A percentile compares a stretch with the other conserved stretches of the same genome.
Evolutionary conservation across 2,797 vertebrate genomes (phyloP).

Genomic region (Phoebastria nigripes): DNA sequence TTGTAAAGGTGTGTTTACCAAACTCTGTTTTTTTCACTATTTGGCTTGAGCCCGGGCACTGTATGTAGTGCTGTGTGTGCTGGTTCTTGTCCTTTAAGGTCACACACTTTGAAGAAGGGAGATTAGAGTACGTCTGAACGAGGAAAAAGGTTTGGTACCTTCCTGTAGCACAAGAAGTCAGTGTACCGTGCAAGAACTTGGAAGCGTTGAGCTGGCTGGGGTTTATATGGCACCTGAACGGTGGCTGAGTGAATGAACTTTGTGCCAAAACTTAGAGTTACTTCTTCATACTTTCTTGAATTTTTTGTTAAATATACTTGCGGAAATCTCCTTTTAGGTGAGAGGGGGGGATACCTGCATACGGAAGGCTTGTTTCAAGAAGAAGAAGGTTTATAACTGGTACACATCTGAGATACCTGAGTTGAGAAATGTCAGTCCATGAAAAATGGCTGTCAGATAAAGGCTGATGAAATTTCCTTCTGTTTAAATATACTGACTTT

Average conservation of each 20-base stretch:
- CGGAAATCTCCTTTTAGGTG: neutral
- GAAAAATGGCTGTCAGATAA: neutral
- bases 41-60: neutral
- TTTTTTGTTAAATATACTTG: neutral
- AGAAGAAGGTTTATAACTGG: conserved; percentile 13
- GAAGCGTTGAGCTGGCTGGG: neutral
- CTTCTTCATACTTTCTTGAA: neutral
- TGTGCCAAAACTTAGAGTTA: neutral
- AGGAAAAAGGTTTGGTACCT: neutral
- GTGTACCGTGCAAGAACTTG: neutral
- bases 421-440: conserved; percentile 22
- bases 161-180: neutral
- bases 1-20: neutral
- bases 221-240: neutral
- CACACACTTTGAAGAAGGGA: neutral
- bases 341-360: neutral
- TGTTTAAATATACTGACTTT: neutral
- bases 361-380: neutral
- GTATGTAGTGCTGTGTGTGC: neutral
- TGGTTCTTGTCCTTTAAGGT: neutral
- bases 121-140: neutral
- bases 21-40: neutral
- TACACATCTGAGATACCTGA: neutral
- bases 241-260: neutral
- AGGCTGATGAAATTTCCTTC: neutral